Percentiles rank a stretch among this genome's conserved stretches.
Evolutionary conservation across 2,888 invertebrate species (phyloP).

Genomic region (Tetheella fluctuosa): DNA sequence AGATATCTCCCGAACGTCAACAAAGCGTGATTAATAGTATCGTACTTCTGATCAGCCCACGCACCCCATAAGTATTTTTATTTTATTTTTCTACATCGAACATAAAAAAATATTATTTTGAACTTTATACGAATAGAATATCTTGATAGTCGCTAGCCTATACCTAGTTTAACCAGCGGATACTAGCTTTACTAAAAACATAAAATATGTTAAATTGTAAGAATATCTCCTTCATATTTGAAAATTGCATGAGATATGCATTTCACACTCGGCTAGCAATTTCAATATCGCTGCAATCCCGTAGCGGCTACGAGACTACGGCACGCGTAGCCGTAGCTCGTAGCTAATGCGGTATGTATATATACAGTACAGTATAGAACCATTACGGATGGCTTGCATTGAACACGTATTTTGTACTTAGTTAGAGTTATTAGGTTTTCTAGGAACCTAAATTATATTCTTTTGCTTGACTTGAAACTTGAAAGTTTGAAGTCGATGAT

Average conservation of each 20-base stretch:
- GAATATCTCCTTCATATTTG: too few relatives aligned
- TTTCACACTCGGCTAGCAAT: slow-evolving; percentile 9
- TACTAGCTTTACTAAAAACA: too few relatives aligned
- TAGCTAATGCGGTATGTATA: slow-evolving; percentile 14
- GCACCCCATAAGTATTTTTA: not conserved
- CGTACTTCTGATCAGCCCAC: not conserved
- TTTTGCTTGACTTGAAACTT: too few relatives aligned
- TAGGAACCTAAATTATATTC: too few relatives aligned
- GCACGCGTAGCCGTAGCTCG: slow-evolving; percentile 24
- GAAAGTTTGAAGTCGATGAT: too few relatives aligned
- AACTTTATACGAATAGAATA: too few relatives aligned
- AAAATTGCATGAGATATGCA: not conserved
- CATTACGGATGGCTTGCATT: not conserved
- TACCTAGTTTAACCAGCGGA: too few relatives aligned
- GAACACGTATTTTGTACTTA: too few relatives aligned
- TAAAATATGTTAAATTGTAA: too few relatives aligned
- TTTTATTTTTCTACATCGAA: slow-evolving; percentile 3
- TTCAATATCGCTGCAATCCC: slow-evolving; percentile 32
- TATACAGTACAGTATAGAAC: slow-evolving; percentile 10
- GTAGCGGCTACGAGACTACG: slow-evolving; percentile 26
- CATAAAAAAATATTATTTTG: not conserved
- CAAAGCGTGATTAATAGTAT: slow-evolving; percentile 4
- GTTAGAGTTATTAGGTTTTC: too few relatives aligned
- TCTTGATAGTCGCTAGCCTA: too few relatives aligned
- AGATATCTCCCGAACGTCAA: slow-evolving; percentile 1